These are phyloP conservation scores for Promerops cafer DNA, from an alignment of 2,113 vertebrate species.

Conservation along the genomic window DNA sequence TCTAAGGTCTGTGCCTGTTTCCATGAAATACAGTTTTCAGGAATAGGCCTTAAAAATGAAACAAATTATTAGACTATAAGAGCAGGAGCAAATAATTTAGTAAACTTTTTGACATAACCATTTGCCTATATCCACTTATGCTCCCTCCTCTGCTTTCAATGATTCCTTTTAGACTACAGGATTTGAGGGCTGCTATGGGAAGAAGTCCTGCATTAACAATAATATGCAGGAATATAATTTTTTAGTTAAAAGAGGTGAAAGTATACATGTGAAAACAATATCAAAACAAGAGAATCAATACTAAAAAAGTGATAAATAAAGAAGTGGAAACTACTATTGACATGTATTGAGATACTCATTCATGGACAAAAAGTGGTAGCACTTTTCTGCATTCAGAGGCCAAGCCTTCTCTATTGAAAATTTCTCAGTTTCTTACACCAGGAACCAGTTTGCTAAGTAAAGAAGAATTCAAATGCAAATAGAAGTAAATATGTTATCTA, in stretches of 20 bases:
- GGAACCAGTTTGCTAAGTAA: not conserved
- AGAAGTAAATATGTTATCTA: not conserved
- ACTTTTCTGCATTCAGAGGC: not conserved
- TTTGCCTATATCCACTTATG: not conserved
- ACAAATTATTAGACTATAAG: not conserved
- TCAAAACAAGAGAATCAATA: not conserved
- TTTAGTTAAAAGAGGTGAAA: not conserved
- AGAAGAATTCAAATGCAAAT: not conserved
- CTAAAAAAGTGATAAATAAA: not conserved
- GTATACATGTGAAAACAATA: not conserved
- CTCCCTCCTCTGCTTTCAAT: not conserved
- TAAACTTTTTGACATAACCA: not conserved
- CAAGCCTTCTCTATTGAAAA: not conserved
- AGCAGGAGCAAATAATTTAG: not conserved
- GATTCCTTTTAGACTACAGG: not conserved
- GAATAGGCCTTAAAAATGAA: not conserved
- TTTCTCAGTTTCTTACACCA: not conserved
- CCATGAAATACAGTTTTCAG: not conserved
- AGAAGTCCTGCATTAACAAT: not conserved
- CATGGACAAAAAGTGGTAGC: not conserved
- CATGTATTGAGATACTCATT: not conserved
- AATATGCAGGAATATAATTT: not conserved
- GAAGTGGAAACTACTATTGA: not conserved
- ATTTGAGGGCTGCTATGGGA: not conserved
- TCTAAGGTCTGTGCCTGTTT: not conserved